Evolutionary conservation across 2,888 invertebrate species (phyloP).

Genomic region (Lymantria dispar): DNA sequence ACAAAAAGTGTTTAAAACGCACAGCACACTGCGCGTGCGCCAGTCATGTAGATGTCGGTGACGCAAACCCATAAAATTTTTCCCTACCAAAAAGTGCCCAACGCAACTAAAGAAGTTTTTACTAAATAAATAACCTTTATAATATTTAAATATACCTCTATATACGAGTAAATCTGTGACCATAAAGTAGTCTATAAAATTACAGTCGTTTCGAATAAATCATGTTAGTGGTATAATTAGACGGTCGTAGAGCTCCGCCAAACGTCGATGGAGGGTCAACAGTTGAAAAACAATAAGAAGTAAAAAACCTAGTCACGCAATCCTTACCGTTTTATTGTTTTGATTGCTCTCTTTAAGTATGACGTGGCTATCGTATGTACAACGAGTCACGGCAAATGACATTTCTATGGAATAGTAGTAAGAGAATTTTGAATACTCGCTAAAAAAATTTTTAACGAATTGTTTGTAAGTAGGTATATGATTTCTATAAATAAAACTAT

Average conservation of each 20-base stretch:
- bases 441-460: too few species aligned
- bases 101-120: too few species aligned
- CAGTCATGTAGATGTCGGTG: too few species aligned
- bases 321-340: constrained; percentile 37
- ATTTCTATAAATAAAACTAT: too few species aligned
- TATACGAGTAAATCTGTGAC: constrained; percentile 3
- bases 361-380: constrained; percentile 15
- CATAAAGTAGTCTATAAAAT: constrained; percentile 14
- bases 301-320: constrained; percentile 76
- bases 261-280: constrained; percentile 75
- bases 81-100: too few species aligned
- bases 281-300: constrained; percentile 78
- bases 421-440: too few species aligned
- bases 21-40: too few species aligned
- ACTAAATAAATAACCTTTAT: not conserved
- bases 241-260: constrained; percentile 42
- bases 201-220: constrained; percentile 62
- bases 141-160: not conserved
- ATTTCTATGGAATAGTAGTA: too few species aligned
- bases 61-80: too few species aligned
- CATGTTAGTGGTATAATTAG: constrained; percentile 68
- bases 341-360: constrained; percentile 40
- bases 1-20: too few species aligned
- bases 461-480: too few species aligned
- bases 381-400: not conserved